Base-by-base conservation (phyloP, 2,888 invertebrate species). In the Aspidapion aeneum region DNA sequence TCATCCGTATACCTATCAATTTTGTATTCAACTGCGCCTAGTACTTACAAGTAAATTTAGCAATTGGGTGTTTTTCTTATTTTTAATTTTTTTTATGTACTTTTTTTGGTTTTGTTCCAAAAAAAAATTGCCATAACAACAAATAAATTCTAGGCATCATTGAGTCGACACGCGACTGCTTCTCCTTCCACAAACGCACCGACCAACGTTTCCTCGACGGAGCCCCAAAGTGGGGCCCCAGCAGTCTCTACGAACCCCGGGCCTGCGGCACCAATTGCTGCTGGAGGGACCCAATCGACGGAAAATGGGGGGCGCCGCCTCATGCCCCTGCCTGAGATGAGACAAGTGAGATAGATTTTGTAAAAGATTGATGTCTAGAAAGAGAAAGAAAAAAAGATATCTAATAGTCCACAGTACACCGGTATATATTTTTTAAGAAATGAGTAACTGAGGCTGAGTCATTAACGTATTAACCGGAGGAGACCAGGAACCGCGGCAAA, bases 291-390 rank as follows among this genome's bases (percentile, higher is more conserved):
- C 51, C 65, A 65, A 62, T 68, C 69, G 69, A 82, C 59, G 80
- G 80, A 72, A 81, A 82, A 81, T 68, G 69, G 68, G 69, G 68
- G 66, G 66, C 79, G 75, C 65, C 68, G 79, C 60, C 74, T 74
- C 16, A 75, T 76, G 21, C 79, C 80, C 51, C 71, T 79, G 55
- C 80, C 80, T 63, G 80, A 80, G 73, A 72, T 74, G 65, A 78
- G 79, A 79, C 80, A 81, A 78, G 81, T 81, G 80, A 80, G 80
- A 80, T 80, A 78, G 73, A 72, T 70, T 64, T 66, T 66, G 66
- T 9, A 17, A 54, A n/a, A 9, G 18, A 18, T 18, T 12, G 56
- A 20, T 56, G 21, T 56, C 18, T 20, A 18, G 65, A 65, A 55
- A 52, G 49, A 55, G 57, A 21, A 21, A 57, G 52, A 20, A 59